Conservation (phyloP, 1,140 invertebrate genomes). For the Trichonephila inaurata region DNA sequence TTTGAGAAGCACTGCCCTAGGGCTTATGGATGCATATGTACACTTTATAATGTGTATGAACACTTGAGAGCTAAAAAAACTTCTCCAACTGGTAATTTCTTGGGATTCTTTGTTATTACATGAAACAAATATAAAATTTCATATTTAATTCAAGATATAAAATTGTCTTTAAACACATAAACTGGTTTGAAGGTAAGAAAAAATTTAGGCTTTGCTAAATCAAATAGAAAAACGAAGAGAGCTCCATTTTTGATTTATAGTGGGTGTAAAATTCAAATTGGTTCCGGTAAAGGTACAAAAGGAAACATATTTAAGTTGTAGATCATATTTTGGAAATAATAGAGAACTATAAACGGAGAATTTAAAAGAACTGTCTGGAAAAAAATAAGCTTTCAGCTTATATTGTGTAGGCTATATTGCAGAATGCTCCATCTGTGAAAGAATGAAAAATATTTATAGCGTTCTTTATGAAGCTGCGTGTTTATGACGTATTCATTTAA, state of each 20-base stretch:
- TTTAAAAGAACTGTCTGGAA: neutral
- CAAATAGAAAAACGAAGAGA: neutral
- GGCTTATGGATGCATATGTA: too few relatives aligned
- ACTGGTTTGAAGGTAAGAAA: neutral
- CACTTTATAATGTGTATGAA: neutral
- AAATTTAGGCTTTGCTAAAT: too few relatives aligned
- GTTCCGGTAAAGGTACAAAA: constrained; percentile 27
- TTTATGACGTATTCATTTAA: neutral
- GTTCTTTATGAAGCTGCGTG: neutral
- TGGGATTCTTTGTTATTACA: neutral
- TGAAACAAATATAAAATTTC: neutral
- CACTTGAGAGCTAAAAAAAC: neutral
- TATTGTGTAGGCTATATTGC: neutral
- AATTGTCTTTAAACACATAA: constrained; percentile 28
- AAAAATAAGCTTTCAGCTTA: neutral
- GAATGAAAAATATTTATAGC: constrained; percentile 40
- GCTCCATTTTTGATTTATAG: constrained; percentile 41
- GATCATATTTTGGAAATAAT: constrained; percentile 54
- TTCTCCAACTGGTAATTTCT: neutral
- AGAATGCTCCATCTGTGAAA: constrained; percentile 2
- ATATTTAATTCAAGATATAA: constrained; percentile 25
- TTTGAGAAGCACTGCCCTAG: too few relatives aligned
- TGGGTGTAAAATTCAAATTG: constrained; percentile 69
- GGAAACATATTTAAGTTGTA: constrained; percentile 29
- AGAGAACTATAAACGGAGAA: constrained; percentile 46